Base-by-base conservation (phyloP, 1,140 invertebrate genomes). In the Arctopsyche grandis region DNA sequence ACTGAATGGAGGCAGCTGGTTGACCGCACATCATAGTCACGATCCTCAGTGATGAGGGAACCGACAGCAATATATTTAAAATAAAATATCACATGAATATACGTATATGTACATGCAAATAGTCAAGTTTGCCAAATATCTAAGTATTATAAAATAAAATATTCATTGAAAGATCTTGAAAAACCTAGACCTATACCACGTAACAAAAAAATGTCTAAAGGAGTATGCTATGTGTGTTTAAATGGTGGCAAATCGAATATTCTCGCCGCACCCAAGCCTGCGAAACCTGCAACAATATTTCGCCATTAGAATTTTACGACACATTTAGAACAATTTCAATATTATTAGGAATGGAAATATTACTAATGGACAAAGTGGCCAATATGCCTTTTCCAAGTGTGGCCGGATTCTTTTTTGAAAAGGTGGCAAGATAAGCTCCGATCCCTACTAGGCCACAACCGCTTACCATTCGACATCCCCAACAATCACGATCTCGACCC, bases 361-460 rank as follows among this genome's bases (percentile, higher is more conserved):
- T 66, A 82, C 81, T 71, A 21, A 82, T 21, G 9, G 79, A 70
- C 19, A 82, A 9, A 21, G 44, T 66, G 9, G 63, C 52, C 9
- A 79, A 66, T 9, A 77, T 58, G 9, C 43, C 52, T 77, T 56
- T 76, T 29, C 81, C 81, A 10, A 79, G 9, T 9, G n/a, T n/a
- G 5, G 73, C 75, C 46, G 52, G 77, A 44, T 83, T 83, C 29
- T 71, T 70, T 48, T 48, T 69, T 14, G 78, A 63, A 69, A 79
- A 74, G 9, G 69, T 75, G 9, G 56, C 79, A 10, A 83, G 19
- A 74, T 81, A 83, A 9, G 29, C 75, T 24, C 80, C 82, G 22
- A 83, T 81, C 9, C 82, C 82, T 10, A 83, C 56, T 14, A 83
- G 46, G 9, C 82, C 82, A 19, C 69, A 19, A 19, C 82, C 82